A percentile compares a stretch with the other conserved stretches of the same genome.
Conservation (phyloP, 2,797 vertebrate genomes). For the Fistularia tabacaria region DNA sequence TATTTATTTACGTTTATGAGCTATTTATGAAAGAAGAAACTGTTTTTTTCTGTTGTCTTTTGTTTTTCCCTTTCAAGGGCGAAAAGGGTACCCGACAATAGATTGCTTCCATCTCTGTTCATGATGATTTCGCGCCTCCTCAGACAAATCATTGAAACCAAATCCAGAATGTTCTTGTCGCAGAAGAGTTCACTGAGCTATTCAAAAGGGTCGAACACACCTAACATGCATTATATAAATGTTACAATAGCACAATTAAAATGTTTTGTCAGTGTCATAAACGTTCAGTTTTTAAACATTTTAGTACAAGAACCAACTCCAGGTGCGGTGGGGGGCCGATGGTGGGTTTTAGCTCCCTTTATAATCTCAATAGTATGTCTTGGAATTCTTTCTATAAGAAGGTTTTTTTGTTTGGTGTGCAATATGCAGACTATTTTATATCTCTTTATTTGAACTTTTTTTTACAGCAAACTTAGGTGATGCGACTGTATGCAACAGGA, state of each 20-base stretch:
- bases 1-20: constrained; percentile 54
- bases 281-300: constrained; percentile 14
- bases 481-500: constrained; percentile 21
- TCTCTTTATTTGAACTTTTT: constrained; percentile 39
- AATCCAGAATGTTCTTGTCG: too few relatives aligned
- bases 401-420: constrained; percentile 34
- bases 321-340: constrained; percentile 40
- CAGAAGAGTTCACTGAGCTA: too few relatives aligned
- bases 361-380: constrained; percentile 46
- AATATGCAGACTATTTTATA: constrained; percentile 66
- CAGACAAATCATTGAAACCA: too few relatives aligned
- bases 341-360: constrained; percentile 46
- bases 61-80: constrained; percentile 52
- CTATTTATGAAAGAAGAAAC: constrained; percentile 7
- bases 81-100: too few relatives aligned
- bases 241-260: constrained; percentile 15
- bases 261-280: constrained; percentile 27
- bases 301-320: constrained; percentile 25
- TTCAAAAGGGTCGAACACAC: constrained; percentile 17
- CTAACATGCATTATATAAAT: constrained; percentile 18
- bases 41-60: background rate
- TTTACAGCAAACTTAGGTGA: constrained; percentile 42
- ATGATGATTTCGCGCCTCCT: too few relatives aligned
- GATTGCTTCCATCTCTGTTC: too few relatives aligned
- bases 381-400: constrained; percentile 51